These are phyloP conservation scores for Rhodophaea formosa DNA, from an alignment of 2,888 invertebrate species.

Conservation along the genomic window DNA sequence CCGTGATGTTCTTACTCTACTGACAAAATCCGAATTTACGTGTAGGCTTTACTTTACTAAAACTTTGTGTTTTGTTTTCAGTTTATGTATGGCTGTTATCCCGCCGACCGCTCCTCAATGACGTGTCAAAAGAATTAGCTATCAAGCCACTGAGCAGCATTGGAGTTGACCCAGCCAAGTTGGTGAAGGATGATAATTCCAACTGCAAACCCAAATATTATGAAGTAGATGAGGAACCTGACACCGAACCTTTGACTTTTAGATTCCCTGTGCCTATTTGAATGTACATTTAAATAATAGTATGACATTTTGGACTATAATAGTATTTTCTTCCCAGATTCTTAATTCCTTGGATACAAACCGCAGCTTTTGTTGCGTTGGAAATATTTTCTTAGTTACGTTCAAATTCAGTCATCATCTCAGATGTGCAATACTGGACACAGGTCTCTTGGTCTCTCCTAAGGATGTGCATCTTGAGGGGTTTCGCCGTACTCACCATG, in stretches of 20 bases:
- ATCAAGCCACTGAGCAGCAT: conserved; percentile 47
- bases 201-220: conserved; percentile 61
- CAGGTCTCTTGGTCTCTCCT: too few species aligned
- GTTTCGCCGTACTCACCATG: too few species aligned
- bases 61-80: conserved; percentile 38
- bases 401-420: too few species aligned
- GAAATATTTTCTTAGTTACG: too few species aligned
- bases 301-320: too few species aligned
- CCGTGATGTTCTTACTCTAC: too few species aligned
- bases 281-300: conserved; percentile 13
- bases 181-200: conserved; percentile 50
- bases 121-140: conserved; percentile 60
- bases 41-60: neutral
- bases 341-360: too few species aligned
- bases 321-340: too few species aligned
- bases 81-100: conserved; percentile 71
- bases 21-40: too few species aligned
- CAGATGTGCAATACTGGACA: too few species aligned
- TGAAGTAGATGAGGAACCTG: conserved; percentile 36
- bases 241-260: conserved; percentile 56
- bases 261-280: conserved; percentile 56
- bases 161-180: conserved; percentile 38
- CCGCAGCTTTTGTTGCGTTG: too few species aligned
- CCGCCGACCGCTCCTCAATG: conserved; percentile 51
- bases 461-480: too few species aligned